phyloP scores from a whole-genome alignment of 2,113 vertebrate genomes.

The Porphyrio hochstetteri region DNA sequence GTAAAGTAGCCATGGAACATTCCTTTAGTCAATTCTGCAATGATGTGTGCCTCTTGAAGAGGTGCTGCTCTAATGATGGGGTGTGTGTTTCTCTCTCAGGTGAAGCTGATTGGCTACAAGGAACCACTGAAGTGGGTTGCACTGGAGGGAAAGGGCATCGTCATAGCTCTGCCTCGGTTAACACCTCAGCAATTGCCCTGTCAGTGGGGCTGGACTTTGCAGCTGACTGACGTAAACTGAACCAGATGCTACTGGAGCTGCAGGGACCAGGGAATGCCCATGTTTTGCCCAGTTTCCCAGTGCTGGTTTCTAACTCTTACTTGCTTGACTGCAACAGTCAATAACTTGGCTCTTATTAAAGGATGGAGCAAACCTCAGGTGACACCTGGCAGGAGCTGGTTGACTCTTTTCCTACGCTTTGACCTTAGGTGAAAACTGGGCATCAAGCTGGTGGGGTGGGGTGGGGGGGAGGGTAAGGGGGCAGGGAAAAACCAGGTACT shows the following conservation, averaged over 20 bases:
- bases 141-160: constrained; percentile 75
- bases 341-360: neutral
- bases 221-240: constrained; percentile 73
- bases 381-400: neutral
- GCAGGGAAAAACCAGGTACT: no score
- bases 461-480: accelerated
- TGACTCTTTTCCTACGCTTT: neutral
- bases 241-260: neutral
- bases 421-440: neutral
- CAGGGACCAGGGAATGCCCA: neutral
- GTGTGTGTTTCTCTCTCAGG: constrained; percentile 72
- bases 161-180: constrained; percentile 78
- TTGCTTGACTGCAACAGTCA: neutral
- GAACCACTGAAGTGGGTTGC: constrained; percentile 79
- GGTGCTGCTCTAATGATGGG: neutral
- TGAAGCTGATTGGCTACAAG: constrained; percentile 82
- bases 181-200: constrained; percentile 80
- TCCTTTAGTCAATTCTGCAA: neutral
- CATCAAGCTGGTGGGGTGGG: neutral
- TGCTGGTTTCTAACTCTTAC: neutral
- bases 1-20: neutral
- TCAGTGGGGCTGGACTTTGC: constrained; percentile 90
- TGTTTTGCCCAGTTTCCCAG: neutral
- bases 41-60: neutral
- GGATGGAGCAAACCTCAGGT: neutral